Evolutionary conservation across 2,888 invertebrate genomes (phyloP), one percentile per base, ranked within the genome.

Genomic region (Acanthosoma haemorrhoidale): DNA sequence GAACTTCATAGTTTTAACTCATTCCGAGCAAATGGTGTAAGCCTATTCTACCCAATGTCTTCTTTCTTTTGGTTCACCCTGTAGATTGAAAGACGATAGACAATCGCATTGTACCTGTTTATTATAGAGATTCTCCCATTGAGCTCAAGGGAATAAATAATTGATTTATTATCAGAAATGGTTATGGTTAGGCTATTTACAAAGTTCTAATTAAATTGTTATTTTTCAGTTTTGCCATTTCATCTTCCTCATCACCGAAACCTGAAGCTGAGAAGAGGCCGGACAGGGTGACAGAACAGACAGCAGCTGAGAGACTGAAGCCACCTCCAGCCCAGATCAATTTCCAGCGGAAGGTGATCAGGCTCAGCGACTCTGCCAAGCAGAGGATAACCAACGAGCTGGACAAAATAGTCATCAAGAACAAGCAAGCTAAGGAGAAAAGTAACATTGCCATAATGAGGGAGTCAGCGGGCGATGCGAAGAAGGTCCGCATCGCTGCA

Each of bases 371-470:
- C 18, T 57, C 67, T 41, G 36, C 64, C n/a, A 41, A 29, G 8
- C 39, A 39, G 18, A 38, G 29, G 32, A 41, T 29, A 9, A 39
- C 29, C 9, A 39, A 2, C 18, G 64, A 64, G 15, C n/a, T 64
- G n/a, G 41, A 64, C 29, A 64, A 64, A 29, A 64, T 64, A 13
- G 64, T 64, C 15, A 64, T 64, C n/a, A 63, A 63, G 25, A 63
- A 63, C 15, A 63, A 38, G 11, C 36, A 61, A 25, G 21, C 3
- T 21, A 61, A 61, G 18, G 61, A 61, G 13, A 61, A 16, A 4
- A 36, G 3, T 25, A 25, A 51, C n/a, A n/a, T 25, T 51, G 51
- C 51, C 51, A 51, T 51, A 51, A 18, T n/a, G n/a, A 25, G 29
- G 29, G 51, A 51, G 6, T 21, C 21, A n/a, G 13, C 51, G 5